A percentile compares a stretch with the other conserved stretches of the same genome.
These are phyloP conservation scores for Artibeus lituratus DNA, from an alignment of 2,797 vertebrate genomes.

Conservation along the genomic window DNA sequence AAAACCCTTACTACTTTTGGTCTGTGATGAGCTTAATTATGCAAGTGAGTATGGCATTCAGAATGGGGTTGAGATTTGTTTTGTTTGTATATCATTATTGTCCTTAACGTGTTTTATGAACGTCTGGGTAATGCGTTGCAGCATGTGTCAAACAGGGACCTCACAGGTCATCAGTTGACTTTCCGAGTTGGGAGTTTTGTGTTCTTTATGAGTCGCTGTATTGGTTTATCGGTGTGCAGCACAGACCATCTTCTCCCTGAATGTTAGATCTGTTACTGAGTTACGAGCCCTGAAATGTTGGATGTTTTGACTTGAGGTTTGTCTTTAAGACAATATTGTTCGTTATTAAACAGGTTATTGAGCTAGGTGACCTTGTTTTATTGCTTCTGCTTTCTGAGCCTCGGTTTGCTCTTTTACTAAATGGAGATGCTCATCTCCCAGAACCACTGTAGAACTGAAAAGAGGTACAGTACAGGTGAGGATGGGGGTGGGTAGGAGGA, in stretches of 20 bases:
- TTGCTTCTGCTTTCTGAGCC: conserved; percentile 4
- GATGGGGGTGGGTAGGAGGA: background rate
- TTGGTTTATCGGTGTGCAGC: background rate
- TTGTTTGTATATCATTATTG: background rate
- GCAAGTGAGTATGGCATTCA: conserved; percentile 88
- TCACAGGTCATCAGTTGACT: background rate
- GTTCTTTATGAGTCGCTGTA: background rate
- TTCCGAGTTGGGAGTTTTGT: background rate
- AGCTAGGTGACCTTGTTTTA: background rate
- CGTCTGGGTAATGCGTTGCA: background rate
- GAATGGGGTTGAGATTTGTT: background rate
- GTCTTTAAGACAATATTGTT: background rate
- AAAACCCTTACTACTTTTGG: conserved; percentile 99
- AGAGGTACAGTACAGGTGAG: background rate
- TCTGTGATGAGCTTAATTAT: conserved; percentile 99
- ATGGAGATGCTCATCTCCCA: conserved; percentile 27
- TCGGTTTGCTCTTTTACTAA: background rate
- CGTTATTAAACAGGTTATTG: background rate
- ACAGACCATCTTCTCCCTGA: conserved; percentile 3
- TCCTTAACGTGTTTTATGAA: conserved; percentile 25
- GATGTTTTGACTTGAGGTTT: conserved; percentile 15
- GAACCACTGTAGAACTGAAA: background rate
- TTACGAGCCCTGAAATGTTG: background rate
- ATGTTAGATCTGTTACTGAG: background rate
- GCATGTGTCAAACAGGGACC: background rate